Base-by-base conservation (phyloP, 1,140 invertebrate genomes). In the Cotesia typhae region DNA sequence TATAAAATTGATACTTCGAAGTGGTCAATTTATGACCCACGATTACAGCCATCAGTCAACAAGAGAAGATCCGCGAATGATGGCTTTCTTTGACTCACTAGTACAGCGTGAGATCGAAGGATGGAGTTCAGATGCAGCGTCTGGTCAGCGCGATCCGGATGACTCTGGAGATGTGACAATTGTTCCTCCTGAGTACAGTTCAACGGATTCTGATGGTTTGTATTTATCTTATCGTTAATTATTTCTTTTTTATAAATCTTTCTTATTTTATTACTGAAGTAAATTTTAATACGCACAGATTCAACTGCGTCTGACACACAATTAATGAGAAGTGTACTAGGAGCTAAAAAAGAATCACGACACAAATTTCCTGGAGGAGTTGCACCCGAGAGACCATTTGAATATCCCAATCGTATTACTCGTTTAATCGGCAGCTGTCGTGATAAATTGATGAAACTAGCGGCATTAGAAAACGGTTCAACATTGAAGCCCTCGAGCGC, bases 41-140 rank as follows among this genome's bases (percentile, higher is more conserved):
- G 93, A 94, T 83, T 94, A 94, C 78, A 93, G 92, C 76, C 91
- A 94, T 74, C 92, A 95, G 76, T 96, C 94, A 4, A 95, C 92
- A 0, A 90, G 92, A 53, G 96, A 98, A 87, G 96, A 98, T 87
- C 92, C 94, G 1, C 89, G 95, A 60, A 98, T 98, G 96, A 94
- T 98, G 92, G 96, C 96, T 20, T 98, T 98, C 85, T 98, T 98
- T 80, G 96, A 98, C 87, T 96, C 95, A 3, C 84, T 98, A 1
- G 94, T 98, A 6, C 95, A 97, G 83, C 89, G 94, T 17, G 95
- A 97, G 83, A 91, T 96, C 55, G 94, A 96, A 84, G 93, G 91
- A 12, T 91, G 92, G 89, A 85, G 83, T 51, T 86, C 84, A 0
- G 85, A 86, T 51, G 82, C 84, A 17, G 70, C 81, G 4, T 75